A percentile compares a stretch with the other conserved stretches of the same genome.
These are phyloP conservation scores for Lagopus muta DNA, from an alignment of 2,113 vertebrate genomes.

Conservation along the genomic window DNA sequence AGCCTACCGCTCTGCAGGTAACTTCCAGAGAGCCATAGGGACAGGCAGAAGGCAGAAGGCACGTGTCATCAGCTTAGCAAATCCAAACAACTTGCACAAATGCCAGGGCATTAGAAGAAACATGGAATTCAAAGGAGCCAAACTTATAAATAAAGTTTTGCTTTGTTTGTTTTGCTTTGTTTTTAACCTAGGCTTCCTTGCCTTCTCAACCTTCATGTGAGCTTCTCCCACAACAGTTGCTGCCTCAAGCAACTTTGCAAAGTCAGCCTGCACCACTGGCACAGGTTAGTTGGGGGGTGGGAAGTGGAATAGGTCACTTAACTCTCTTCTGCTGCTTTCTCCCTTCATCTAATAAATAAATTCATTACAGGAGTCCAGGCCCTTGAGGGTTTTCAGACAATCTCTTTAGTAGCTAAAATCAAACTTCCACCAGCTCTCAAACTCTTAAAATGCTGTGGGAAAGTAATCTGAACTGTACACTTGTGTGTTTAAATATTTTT, in stretches of 20 bases:
- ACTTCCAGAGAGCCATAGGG: not conserved
- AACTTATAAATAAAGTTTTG: not conserved
- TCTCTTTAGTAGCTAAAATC: not conserved
- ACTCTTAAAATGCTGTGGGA: not conserved
- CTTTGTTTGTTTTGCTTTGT: not conserved
- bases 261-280: conserved; percentile 70
- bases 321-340: not conserved
- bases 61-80: not conserved
- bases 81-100: not conserved
- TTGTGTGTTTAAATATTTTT: not conserved
- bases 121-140: not conserved
- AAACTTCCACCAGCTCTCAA: not conserved
- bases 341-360: not conserved
- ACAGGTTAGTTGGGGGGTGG: conserved; percentile 74
- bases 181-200: conserved; percentile 69
- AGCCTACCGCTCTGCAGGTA: conserved; percentile 74
- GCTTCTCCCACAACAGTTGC: conserved; percentile 75
- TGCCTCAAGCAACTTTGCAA: conserved; percentile 73
- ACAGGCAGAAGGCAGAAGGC: not conserved
- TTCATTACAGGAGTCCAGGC: not conserved
- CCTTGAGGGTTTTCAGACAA: not conserved
- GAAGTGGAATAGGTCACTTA: conserved; percentile 27
- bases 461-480: not conserved
- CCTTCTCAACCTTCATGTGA: conserved; percentile 71
- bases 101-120: conserved; percentile 12